phyloP scores from a whole-genome alignment of 2,797 vertebrate genomes.

The Melanotaenia maccullochi region DNA sequence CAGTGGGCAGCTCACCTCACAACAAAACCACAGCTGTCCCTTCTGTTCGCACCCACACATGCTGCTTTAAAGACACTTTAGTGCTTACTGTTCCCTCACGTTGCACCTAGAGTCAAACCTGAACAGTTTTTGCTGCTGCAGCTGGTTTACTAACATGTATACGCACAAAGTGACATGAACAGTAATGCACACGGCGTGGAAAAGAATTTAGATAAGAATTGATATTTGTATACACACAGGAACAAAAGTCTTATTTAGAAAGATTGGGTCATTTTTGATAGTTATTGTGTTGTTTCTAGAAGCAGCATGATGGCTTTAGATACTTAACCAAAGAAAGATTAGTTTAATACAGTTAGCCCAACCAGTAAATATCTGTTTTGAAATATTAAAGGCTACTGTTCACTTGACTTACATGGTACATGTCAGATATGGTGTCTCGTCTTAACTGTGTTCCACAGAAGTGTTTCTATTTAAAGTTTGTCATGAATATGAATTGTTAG shows the following conservation, averaged over 20 bases:
- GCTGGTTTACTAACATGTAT: constrained; percentile 3
- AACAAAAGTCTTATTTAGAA: constrained; percentile 15
- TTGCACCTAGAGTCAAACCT: constrained; percentile 29
- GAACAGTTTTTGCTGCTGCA: constrained; percentile 31
- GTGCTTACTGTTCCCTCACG: constrained; percentile 54
- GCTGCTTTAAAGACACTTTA: constrained; percentile 78
- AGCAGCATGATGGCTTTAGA: constrained; percentile 12
- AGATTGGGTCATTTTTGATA: constrained; percentile 6
- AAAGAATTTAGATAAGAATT: constrained; percentile 14
- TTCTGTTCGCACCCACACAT: constrained; percentile 68
- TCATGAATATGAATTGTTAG: constrained; percentile 37
- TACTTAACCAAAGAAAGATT: constrained; percentile 47
- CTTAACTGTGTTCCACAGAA: constrained; percentile 42
- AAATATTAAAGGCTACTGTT: constrained; percentile 41
- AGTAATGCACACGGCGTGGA: constrained; percentile 5
- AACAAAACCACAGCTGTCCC: constrained; percentile 79
- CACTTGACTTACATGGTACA: constrained; percentile 36
- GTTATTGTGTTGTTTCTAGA: constrained; percentile 33
- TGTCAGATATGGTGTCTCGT: constrained; percentile 31
- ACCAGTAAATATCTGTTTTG: constrained; percentile 38
- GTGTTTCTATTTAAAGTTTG: constrained; percentile 50
- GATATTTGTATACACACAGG: constrained; percentile 11
- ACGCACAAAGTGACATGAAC: constrained; percentile 35
- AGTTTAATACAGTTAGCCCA: constrained; percentile 34
- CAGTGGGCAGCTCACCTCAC: constrained; percentile 63